phyloP scores from a whole-genome alignment of 2,797 vertebrate species.

The Hapalemur alaotrensis region DNA sequence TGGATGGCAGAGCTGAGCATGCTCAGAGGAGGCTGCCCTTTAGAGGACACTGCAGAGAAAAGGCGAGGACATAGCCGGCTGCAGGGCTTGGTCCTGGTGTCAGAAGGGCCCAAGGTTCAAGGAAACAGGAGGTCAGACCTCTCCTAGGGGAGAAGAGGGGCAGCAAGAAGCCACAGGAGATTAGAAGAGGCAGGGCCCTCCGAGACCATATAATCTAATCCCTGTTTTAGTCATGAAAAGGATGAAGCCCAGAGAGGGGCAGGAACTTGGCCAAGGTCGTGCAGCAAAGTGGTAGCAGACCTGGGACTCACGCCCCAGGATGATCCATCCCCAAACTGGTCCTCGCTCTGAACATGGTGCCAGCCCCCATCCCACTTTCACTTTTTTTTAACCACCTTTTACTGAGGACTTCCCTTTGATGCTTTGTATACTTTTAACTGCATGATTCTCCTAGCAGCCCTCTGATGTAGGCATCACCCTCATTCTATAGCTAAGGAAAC shows the following conservation, averaged over 20 bases:
- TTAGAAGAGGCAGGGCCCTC: neutral
- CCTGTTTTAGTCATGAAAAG: neutral
- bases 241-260: neutral
- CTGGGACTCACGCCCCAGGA: neutral
- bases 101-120: neutral
- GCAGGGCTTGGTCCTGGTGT: neutral
- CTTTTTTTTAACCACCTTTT: neutral
- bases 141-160: neutral
- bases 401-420: neutral
- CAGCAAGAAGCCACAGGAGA: neutral
- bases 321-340: neutral
- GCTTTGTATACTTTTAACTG: neutral
- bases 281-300: neutral
- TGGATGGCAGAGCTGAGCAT: constrained; percentile 60
- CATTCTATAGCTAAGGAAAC: neutral
- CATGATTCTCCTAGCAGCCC: neutral
- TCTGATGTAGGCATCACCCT: neutral
- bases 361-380: neutral
- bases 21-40: constrained; percentile 80
- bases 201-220: neutral
- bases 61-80: neutral
- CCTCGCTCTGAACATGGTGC: neutral
- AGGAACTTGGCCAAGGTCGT: neutral
- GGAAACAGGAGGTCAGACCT: neutral
- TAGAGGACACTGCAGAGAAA: constrained; percentile 83